Percentiles rank a stretch among this genome's conserved stretches.
phyloP scores from a whole-genome alignment of 2,888 invertebrate genomes.

The Iphiclides podalirius region DNA sequence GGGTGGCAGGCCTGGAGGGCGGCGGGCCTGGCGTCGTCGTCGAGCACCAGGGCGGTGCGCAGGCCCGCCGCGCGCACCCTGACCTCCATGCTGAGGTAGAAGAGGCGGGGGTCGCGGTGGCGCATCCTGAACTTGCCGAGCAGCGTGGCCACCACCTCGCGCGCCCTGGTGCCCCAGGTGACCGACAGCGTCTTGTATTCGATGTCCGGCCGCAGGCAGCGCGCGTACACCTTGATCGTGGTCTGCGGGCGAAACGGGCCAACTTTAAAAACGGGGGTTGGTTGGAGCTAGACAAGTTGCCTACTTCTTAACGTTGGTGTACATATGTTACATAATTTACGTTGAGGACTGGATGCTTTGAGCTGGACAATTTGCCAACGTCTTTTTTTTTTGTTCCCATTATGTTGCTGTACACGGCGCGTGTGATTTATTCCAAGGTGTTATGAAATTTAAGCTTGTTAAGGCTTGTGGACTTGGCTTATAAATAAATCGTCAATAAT shows the following conservation, averaged over 20 bases:
- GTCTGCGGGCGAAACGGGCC: slow-evolving; percentile 84
- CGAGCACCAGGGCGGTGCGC: slow-evolving; percentile 89
- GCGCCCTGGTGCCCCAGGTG: slow-evolving; percentile 92
- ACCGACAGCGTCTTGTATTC: slow-evolving; percentile 97
- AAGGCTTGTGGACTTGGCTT: too few relatives aligned
- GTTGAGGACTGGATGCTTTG: too few relatives aligned
- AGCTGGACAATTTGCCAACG: too few relatives aligned
- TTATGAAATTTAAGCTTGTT: too few relatives aligned
- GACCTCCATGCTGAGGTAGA: slow-evolving; percentile 97
- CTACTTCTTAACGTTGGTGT: too few relatives aligned
- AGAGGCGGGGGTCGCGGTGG: slow-evolving; percentile 94
- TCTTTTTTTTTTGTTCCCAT: too few relatives aligned
- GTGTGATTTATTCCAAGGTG: too few relatives aligned
- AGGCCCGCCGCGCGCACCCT: slow-evolving; percentile 91
- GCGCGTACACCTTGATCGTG: slow-evolving; percentile 94
- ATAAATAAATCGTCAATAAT: too few relatives aligned
- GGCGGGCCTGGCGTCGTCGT: slow-evolving; percentile 93
- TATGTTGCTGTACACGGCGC: too few relatives aligned
- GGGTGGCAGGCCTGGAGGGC: slow-evolving; percentile 96
- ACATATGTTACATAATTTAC: too few relatives aligned
- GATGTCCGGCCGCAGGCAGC: slow-evolving; percentile 93
- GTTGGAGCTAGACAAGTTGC: slow-evolving; percentile 3
- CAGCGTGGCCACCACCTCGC: slow-evolving; percentile 91
- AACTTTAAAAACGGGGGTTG: too few relatives aligned
- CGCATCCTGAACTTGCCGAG: slow-evolving; percentile 94